Evolutionary conservation across 64 coral and sea anemone species (phyloP).

Genomic region (Porites australiensis): DNA sequence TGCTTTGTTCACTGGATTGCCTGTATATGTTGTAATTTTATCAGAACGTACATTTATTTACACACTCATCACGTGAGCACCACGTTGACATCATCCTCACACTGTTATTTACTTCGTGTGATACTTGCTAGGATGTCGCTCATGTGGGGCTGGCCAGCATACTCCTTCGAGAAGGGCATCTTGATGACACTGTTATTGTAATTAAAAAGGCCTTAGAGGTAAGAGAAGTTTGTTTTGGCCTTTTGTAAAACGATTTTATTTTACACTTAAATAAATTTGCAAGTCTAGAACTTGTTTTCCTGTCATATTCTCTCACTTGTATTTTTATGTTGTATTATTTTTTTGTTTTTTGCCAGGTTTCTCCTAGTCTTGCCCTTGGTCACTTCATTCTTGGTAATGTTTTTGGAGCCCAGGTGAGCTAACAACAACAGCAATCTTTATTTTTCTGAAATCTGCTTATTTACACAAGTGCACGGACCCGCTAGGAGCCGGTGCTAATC

Average conservation of each 20-base stretch:
- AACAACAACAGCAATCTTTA: too few species aligned
- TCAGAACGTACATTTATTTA: too few species aligned
- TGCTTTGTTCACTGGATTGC: too few species aligned
- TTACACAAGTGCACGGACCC: too few species aligned
- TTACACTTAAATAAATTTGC: too few species aligned
- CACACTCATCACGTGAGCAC: too few species aligned
- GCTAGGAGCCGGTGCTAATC: too few species aligned
- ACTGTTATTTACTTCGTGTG: not conserved
- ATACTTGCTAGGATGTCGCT: constrained; percentile 67
- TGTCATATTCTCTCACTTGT: too few species aligned
- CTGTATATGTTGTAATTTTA: too few species aligned
- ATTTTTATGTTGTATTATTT: not conserved
- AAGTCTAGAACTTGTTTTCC: not conserved
- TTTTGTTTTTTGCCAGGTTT: constrained; percentile 56
- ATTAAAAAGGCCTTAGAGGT: constrained; percentile 76
- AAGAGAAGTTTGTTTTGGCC: not conserved
- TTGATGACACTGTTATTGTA: constrained; percentile 68
- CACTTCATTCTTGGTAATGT: constrained; percentile 87
- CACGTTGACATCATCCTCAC: too few species aligned
- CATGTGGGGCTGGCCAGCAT: constrained; percentile 77
- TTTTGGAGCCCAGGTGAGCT: constrained; percentile 78
- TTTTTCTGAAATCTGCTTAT: too few species aligned
- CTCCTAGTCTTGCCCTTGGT: constrained; percentile 71
- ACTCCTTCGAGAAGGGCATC: constrained; percentile 55
- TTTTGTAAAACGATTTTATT: too few species aligned